Conservation (phyloP, 1,140 invertebrate genomes). For the Contarinia nasturtii region DNA sequence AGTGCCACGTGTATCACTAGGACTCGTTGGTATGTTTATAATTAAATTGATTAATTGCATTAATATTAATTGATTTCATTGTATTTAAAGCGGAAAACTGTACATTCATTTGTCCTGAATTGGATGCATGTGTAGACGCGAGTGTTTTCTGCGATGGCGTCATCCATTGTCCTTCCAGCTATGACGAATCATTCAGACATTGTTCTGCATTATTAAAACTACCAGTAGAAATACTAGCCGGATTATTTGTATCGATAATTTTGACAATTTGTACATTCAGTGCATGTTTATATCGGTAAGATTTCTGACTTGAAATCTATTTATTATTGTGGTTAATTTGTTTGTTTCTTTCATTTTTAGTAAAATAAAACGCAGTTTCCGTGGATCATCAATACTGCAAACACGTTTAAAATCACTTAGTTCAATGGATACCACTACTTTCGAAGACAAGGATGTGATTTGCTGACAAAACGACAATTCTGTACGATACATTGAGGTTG, state of each 20-base stretch:
- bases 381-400: constrained; percentile 49
- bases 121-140: constrained; percentile 72
- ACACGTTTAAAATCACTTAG: constrained; percentile 55
- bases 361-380: constrained; percentile 33
- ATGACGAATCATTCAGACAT: constrained; percentile 65
- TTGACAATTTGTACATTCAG: constrained; percentile 20
- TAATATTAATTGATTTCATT: background rate
- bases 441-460: constrained; percentile 71
- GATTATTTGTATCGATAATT: constrained; percentile 25
- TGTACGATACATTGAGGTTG: constrained; percentile 75
- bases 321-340: background rate
- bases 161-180: constrained; percentile 67
- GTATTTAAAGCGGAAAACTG: constrained; percentile 36
- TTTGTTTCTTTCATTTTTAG: constrained; percentile 9
- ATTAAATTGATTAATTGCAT: background rate
- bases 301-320: background rate
- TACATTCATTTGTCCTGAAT: constrained; percentile 58
- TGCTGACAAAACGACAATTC: constrained; percentile 87
- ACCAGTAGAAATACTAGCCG: constrained; percentile 46
- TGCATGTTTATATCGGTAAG: constrained; percentile 22
- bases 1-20: constrained; percentile 33
- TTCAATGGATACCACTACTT: constrained; percentile 53
- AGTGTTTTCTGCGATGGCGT: constrained; percentile 78
- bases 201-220: constrained; percentile 54
- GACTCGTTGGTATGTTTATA: constrained; percentile 16